These are phyloP conservation scores for Pachycephus smyrnensis DNA, from an alignment of 2,888 invertebrate species.

Conservation along the genomic window DNA sequence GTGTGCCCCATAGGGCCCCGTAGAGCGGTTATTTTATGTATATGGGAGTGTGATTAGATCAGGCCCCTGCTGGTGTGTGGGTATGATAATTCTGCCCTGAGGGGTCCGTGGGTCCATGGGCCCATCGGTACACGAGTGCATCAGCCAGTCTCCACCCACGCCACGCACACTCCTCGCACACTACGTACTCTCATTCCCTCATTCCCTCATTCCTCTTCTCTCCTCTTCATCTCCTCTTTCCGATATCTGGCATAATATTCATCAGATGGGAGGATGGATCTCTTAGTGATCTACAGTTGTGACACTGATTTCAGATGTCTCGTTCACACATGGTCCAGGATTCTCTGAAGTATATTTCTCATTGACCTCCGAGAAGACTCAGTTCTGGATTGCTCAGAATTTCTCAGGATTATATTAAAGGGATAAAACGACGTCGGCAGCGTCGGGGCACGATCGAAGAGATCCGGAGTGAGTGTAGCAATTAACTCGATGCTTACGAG, in stretches of 20 bases:
- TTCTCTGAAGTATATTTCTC: too few relatives aligned
- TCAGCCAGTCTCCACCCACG: conserved; percentile 61
- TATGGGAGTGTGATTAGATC: conserved; percentile 67
- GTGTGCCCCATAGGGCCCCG: conserved; percentile 63
- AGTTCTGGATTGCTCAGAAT: too few relatives aligned
- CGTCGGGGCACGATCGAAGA: conserved; percentile 34
- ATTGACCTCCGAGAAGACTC: too few relatives aligned
- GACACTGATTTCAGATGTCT: too few relatives aligned
- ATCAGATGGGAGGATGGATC: not conserved
- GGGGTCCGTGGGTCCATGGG: conserved; percentile 51
- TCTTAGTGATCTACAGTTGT: too few relatives aligned
- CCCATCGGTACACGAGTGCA: too few relatives aligned
- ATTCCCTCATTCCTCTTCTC: conserved; percentile 7
- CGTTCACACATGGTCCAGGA: too few relatives aligned
- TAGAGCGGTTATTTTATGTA: conserved; percentile 66
- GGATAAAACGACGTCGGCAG: too few relatives aligned
- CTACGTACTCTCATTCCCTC: conserved; percentile 16
- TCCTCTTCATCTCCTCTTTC: conserved; percentile 11
- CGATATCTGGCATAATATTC: not conserved
- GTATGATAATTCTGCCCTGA: conserved; percentile 66
- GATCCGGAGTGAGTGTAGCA: conserved; percentile 48
- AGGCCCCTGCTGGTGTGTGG: conserved; percentile 55
- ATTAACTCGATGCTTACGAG: conserved; percentile 62
- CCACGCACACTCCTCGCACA: conserved; percentile 51
- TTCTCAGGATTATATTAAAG: too few relatives aligned